These are phyloP conservation scores for Todus mexicanus DNA, from an alignment of 2,797 vertebrate species.

Conservation along the genomic window DNA sequence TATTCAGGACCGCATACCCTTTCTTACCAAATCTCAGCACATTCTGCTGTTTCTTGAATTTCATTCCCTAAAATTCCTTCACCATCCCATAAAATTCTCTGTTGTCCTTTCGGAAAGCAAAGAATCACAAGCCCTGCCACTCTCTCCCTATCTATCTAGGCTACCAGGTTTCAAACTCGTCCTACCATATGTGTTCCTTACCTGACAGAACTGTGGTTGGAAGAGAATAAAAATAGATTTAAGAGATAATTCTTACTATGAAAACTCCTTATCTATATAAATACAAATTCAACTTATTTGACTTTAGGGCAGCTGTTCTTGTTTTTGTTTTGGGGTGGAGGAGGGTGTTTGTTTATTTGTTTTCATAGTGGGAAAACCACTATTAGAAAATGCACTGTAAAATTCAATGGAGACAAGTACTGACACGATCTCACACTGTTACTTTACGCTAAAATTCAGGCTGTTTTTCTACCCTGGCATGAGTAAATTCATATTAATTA, in stretches of 20 bases:
- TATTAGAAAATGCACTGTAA: neutral
- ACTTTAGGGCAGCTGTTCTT: neutral
- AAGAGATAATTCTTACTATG: neutral
- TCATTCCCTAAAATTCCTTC: neutral
- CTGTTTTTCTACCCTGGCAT: neutral
- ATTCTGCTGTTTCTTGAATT: neutral
- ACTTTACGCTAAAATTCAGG: neutral
- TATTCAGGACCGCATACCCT: neutral
- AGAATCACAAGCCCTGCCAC: neutral
- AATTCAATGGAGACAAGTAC: neutral
- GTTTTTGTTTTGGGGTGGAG: neutral
- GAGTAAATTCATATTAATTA: conserved; percentile 9
- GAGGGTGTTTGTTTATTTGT: neutral
- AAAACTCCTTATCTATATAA: neutral
- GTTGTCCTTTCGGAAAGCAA: neutral
- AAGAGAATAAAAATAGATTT: neutral
- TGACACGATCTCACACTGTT: neutral
- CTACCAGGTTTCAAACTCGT: neutral
- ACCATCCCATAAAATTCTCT: neutral
- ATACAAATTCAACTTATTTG: neutral
- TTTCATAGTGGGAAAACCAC: neutral
- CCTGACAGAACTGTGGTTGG: neutral
- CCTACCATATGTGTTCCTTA: neutral
- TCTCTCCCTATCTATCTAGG: neutral
- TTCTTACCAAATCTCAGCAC: neutral